A percentile compares a stretch with the other conserved stretches of the same genome.
Conservation (phyloP, 2,888 invertebrate species). For the Perithous albicinctus region DNA sequence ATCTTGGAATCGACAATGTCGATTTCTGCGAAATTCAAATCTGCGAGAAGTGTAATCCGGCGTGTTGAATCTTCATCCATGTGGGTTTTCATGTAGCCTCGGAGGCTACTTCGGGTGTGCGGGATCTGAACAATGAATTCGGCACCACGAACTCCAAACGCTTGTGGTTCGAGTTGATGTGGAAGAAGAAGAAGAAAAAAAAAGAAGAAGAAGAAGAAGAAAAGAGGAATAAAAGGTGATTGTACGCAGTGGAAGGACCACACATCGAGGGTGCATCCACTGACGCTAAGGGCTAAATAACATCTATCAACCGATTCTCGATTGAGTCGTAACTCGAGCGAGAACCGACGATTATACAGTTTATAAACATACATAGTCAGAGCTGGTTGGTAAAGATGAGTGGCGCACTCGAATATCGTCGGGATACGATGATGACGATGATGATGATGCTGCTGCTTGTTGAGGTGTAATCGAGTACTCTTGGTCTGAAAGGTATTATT, state of each 20-base stretch:
- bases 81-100: neutral
- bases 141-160: conserved; percentile 35
- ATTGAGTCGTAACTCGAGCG: conserved; percentile 68
- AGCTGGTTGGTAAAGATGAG: conserved; percentile 17
- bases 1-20: neutral
- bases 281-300: conserved; percentile 55
- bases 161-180: conserved; percentile 11
- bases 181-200: conserved; percentile 67
- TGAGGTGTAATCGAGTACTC: conserved; percentile 67
- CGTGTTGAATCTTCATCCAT: conserved; percentile 42
- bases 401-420: neutral
- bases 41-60: conserved; percentile 54
- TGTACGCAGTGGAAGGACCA: conserved; percentile 50
- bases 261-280: conserved; percentile 57
- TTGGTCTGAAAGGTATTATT: conserved; percentile 70
- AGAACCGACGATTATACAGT: conserved; percentile 58
- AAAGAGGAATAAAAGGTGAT: conserved; percentile 53
- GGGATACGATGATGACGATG: conserved; percentile 25
- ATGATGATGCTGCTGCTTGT: too few relatives aligned
- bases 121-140: conserved; percentile 61
- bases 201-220: conserved; percentile 60
- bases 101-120: neutral
- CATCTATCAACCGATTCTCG: conserved; percentile 56
- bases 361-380: conserved; percentile 13
- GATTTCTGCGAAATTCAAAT: conserved; percentile 55